Evolutionary conservation across 2,797 vertebrate species (phyloP).

Genomic region (Sebastes taczanowskii): DNA sequence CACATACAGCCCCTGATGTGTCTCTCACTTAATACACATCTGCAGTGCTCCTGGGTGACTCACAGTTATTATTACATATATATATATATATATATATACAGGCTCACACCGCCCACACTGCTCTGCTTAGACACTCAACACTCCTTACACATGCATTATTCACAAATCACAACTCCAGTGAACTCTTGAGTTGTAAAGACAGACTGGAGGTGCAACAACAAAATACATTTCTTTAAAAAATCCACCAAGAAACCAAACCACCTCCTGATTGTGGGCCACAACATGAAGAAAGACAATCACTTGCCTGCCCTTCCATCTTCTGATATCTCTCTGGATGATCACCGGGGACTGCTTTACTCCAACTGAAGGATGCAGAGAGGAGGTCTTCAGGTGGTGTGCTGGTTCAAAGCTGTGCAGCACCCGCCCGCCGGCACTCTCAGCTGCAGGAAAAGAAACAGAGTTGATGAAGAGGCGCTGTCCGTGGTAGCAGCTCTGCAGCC

Average conservation of each 20-base stretch:
- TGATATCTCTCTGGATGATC: background rate
- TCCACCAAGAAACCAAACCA: background rate
- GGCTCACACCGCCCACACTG: constrained; percentile 18
- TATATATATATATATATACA: no score
- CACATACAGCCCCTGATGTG: background rate
- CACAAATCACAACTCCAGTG: background rate
- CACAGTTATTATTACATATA: background rate
- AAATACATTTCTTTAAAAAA: background rate
- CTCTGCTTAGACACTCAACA: background rate
- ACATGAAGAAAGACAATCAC: background rate
- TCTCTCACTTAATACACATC: background rate
- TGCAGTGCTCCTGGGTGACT: constrained; percentile 29
- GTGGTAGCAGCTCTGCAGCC: constrained; percentile 32
- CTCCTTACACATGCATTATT: background rate
- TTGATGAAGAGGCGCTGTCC: constrained; percentile 59
- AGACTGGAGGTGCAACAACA: background rate
- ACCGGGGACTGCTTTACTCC: background rate
- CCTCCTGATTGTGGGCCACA: background rate
- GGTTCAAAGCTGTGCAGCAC: background rate
- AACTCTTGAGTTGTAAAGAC: background rate
- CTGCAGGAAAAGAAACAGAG: constrained; percentile 38
- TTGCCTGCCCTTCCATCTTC: constrained; percentile 67
- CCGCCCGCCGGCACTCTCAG: constrained; percentile 42
- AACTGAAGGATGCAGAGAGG: background rate
- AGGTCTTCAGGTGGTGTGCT: constrained; percentile 41